These are phyloP conservation scores for Galendromus occidentalis DNA, from an alignment of 1,140 invertebrate species.

Conservation along the genomic window DNA sequence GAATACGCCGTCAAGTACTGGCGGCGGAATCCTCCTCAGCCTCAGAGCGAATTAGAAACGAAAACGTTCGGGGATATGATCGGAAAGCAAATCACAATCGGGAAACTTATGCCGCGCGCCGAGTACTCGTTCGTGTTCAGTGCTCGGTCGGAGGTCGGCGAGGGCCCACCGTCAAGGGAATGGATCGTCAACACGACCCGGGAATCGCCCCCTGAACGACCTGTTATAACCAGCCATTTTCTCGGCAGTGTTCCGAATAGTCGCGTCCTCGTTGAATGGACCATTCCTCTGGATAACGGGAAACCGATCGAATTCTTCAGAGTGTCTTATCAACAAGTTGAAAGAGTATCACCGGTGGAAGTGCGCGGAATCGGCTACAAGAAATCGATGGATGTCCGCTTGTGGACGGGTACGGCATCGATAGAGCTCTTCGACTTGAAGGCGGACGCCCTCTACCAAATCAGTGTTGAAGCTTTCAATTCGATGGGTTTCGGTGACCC, in stretches of 20 bases:
- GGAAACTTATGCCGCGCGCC: not conserved
- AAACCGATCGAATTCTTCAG: not conserved
- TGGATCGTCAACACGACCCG: not conserved
- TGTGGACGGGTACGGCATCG: not conserved
- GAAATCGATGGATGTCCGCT: not conserved
- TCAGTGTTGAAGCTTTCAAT: not conserved
- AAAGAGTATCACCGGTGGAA: not conserved
- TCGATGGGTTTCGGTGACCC: not conserved
- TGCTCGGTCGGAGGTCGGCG: constrained; percentile 3
- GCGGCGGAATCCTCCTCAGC: not conserved
- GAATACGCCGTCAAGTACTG: not conserved
- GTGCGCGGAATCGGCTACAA: not conserved
- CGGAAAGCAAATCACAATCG: not conserved
- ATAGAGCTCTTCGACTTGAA: not conserved
- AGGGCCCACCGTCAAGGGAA: not conserved
- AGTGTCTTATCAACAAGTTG: not conserved
- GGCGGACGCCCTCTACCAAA: not conserved
- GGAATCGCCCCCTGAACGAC: not conserved
- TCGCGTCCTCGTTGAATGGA: constrained; percentile 1
- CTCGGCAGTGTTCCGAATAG: not conserved
- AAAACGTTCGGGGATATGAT: not conserved
- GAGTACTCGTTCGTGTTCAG: constrained; percentile 4
- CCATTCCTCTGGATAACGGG: not conserved
- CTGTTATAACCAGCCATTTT: not conserved
- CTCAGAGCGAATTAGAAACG: not conserved